Evolutionary conservation across 2,113 vertebrate species (phyloP).

Genomic region (Stegostoma tigrinum): DNA sequence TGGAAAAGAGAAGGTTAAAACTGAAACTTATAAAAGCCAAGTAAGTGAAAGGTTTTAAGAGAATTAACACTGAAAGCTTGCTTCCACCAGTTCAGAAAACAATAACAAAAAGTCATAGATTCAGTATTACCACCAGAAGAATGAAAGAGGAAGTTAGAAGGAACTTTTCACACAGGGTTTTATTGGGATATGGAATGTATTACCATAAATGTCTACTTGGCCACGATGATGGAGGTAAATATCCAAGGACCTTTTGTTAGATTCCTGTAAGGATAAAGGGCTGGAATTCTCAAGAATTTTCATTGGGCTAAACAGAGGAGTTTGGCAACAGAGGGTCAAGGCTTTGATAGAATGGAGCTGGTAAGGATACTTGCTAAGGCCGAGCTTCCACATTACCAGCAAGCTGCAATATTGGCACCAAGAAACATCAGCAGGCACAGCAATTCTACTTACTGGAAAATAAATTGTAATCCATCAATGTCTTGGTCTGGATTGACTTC

Average conservation of each 20-base stretch:
- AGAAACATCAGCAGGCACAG: background rate
- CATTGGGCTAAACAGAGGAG: background rate
- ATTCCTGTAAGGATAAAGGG: background rate
- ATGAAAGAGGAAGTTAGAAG: background rate
- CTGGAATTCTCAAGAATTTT: background rate
- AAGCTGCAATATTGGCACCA: background rate
- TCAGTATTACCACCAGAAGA: background rate
- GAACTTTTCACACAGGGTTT: background rate
- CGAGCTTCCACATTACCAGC: background rate
- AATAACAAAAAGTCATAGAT: background rate
- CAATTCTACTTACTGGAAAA: background rate
- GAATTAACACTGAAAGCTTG: conserved; percentile 1
- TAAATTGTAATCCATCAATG: background rate
- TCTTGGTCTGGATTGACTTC: background rate
- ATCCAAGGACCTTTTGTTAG: background rate
- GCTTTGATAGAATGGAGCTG: background rate
- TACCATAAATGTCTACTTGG: background rate
- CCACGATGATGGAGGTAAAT: background rate
- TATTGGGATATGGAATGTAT: background rate
- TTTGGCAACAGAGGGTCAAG: background rate
- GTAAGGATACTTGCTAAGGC: background rate
- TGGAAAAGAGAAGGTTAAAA: background rate
- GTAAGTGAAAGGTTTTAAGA: background rate
- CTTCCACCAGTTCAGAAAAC: background rate
- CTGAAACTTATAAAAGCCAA: background rate